phyloP scores from a whole-genome alignment of 2,113 vertebrate species.

The Indicator maculatus region DNA sequence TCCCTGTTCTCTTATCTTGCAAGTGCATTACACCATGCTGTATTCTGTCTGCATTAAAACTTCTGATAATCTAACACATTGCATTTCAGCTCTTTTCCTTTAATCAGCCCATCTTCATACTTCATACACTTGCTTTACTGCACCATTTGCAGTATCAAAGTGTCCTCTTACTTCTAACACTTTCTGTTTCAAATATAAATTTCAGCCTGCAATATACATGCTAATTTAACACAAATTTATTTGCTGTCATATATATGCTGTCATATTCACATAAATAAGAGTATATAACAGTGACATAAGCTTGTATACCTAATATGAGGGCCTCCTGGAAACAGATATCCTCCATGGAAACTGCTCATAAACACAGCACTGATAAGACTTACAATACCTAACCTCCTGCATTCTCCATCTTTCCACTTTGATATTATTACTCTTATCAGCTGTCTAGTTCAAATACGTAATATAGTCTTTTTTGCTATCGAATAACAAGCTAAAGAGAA shows the following conservation, averaged over 20 bases:
- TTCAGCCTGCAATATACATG: not conserved
- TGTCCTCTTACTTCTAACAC: not conserved
- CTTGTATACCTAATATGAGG: not conserved
- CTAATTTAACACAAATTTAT: not conserved
- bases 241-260: not conserved
- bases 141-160: not conserved
- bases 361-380: not conserved
- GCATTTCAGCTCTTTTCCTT: not conserved
- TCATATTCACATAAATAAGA: not conserved
- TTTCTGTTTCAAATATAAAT: not conserved
- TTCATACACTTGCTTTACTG: not conserved
- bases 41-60: not conserved
- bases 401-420: not conserved
- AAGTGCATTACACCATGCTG: not conserved
- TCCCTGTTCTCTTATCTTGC: not conserved
- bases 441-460: not conserved
- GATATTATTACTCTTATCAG: not conserved
- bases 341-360: not conserved
- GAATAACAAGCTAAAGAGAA: not conserved
- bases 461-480: not conserved
- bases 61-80: not conserved
- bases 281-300: not conserved
- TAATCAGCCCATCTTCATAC: not conserved
- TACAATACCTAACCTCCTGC: not conserved
- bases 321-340: slow-evolving; percentile 9